phyloP scores from a whole-genome alignment of 2,113 vertebrate species.

The Columba livia region DNA sequence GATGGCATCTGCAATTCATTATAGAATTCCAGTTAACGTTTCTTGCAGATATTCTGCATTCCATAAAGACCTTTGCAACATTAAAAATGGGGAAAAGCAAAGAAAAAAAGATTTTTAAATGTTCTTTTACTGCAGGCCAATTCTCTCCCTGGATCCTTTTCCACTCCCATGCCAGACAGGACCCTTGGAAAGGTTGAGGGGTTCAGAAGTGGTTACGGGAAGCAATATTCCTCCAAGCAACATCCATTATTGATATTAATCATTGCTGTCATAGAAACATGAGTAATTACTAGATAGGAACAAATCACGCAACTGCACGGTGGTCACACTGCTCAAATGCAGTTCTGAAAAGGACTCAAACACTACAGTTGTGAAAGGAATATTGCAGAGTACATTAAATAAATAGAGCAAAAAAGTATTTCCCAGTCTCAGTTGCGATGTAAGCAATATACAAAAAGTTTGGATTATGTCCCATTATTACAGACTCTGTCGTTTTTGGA shows the following conservation, averaged over 20 bases:
- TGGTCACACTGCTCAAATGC: background rate
- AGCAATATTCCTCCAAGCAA: background rate
- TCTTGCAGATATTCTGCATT: background rate
- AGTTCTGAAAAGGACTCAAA: background rate
- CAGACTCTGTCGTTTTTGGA: background rate
- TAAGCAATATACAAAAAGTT: background rate
- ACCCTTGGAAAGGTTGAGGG: background rate
- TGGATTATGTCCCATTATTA: background rate
- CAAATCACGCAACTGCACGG: background rate
- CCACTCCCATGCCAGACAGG: background rate
- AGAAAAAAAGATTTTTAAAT: background rate
- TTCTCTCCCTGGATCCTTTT: background rate
- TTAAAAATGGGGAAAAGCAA: background rate
- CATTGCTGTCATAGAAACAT: background rate
- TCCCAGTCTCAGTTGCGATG: background rate
- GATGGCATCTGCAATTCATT: constrained; percentile 26
- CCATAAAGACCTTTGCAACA: background rate
- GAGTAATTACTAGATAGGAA: background rate
- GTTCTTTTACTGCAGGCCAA: background rate
- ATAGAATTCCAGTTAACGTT: constrained; percentile 12
- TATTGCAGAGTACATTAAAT: background rate
- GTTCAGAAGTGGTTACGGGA: background rate
- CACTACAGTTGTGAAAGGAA: background rate
- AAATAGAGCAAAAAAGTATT: background rate
- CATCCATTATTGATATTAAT: background rate